phyloP scores from a whole-genome alignment of 2,888 invertebrate species.

The Hydroisotoma schaefferi region DNA sequence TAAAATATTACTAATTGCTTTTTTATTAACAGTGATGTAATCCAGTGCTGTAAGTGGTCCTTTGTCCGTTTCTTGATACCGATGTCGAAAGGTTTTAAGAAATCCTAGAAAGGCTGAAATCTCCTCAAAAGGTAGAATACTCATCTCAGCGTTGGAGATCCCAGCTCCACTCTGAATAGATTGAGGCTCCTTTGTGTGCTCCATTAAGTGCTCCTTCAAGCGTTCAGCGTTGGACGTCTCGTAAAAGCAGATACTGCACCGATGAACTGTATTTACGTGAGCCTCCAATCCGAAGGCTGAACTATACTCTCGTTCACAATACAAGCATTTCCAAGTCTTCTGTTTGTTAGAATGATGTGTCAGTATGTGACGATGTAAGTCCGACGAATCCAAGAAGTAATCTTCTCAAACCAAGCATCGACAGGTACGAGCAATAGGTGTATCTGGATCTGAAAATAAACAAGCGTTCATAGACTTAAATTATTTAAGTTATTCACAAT shows the following conservation, averaged over 20 bases:
- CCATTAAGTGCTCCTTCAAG: not conserved
- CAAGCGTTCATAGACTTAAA: no score
- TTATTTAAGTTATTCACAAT: no score
- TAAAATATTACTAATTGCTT: not conserved
- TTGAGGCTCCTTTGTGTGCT: not conserved
- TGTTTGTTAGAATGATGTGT: not conserved
- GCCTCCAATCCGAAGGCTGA: not conserved
- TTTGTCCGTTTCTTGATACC: not conserved
- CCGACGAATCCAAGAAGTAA: not conserved
- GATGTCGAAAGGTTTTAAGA: slow-evolving; percentile 10
- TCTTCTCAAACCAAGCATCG: not conserved
- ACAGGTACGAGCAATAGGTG: not conserved
- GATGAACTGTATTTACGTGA: not conserved
- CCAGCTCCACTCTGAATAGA: not conserved
- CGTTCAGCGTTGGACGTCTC: not conserved
- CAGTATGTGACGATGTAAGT: not conserved
- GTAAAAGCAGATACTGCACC: not conserved
- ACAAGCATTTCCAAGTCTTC: not conserved
- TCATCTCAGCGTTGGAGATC: no score
- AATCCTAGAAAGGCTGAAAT: slow-evolving; percentile 13
- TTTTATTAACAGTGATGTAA: not conserved
- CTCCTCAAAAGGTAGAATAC: not conserved
- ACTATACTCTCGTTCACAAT: not conserved
- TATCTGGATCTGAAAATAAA: no score
- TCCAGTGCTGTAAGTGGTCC: not conserved